Evolutionary conservation across 2,113 vertebrate species (phyloP), one percentile per base, ranked within the genome.

Genomic region (Cranoglanis bouderius): DNA sequence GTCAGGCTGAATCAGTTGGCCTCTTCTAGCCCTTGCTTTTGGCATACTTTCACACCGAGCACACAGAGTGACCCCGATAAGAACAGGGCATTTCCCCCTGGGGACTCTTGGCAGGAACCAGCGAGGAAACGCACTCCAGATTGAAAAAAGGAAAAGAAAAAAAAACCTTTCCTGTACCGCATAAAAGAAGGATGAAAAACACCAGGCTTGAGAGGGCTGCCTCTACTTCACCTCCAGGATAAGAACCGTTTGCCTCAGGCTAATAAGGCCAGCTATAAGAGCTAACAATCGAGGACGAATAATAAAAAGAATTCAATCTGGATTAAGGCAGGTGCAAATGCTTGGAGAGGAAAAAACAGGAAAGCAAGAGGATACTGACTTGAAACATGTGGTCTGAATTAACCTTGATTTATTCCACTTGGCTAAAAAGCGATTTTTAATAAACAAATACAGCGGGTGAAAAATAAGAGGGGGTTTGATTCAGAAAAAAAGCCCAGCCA

Each of bases 91-190:
- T 90, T 94, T 94, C 93, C 93, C 90, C 70, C 91, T 74, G 55
- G 88, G 92, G 91, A 89, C 89, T 91, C 88, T 93, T 92, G 90
- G 91, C 88, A 91, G 90, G 92, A 92, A 91, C 91, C 81, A 57
- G 43, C 32, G 88, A 95, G 94, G 92, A 94, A 95, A 91, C 87
- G 55, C n/a, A 90, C 88, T 92, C 89, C 90, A 88, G 89, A 92
- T 89, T 88, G 88, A 89, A 89, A 85, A 78, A 88, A 78, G 85
- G 81, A 53, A 78, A 81, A 29, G 4, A 55, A 46, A 80, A 46
- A 78, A 87, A 90, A 87, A 35, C 32, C 51, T 89, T 94, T 88
- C 91, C 91, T 90, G 85, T 55, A 85, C 75, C 51, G 75, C 89
- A 89, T 80, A 87, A 87, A 91, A 74, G 82, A 63, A 75, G 85